Evolutionary conservation across 1,140 invertebrate genomes (phyloP).

Genomic region (Papilio aristodemus): DNA sequence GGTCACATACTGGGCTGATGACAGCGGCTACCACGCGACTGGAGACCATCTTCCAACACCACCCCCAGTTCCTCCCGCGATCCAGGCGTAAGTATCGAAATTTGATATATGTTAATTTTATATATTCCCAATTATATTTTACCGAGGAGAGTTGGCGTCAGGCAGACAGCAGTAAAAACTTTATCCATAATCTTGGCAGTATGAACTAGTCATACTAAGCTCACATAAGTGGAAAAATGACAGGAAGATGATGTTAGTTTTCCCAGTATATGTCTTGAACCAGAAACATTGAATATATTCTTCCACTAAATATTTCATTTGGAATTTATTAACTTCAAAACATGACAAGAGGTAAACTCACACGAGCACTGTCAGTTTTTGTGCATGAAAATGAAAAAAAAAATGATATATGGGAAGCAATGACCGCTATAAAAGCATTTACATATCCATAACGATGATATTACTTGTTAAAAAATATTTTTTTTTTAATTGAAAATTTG

Average conservation of each 20-base stretch:
- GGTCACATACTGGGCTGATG: slow-evolving; percentile 86
- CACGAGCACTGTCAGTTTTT: neutral
- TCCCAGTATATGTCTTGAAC: no score
- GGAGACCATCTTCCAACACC: slow-evolving; percentile 91
- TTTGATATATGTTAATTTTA: no score
- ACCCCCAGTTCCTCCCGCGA: slow-evolving; percentile 77
- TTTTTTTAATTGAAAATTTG: no score
- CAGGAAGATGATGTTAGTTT: no score
- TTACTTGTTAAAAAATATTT: no score
- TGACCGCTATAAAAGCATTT: neutral
- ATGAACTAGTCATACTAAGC: no score
- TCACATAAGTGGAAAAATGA: no score
- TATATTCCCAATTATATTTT: no score
- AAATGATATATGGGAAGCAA: neutral
- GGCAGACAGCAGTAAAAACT: no score
- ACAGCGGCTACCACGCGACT: slow-evolving; percentile 81
- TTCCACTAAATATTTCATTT: neutral
- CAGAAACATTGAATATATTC: neutral
- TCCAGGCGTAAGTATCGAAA: slow-evolving; percentile 77
- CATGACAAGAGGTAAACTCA: neutral
- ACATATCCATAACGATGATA: neutral
- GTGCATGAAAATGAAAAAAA: neutral
- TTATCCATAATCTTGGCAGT: no score
- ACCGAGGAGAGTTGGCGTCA: no score
- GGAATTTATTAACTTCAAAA: neutral